Percentiles rank a stretch among this genome's conserved stretches.
Conservation (phyloP, 2,797 vertebrate species). For the Brotula barbata region DNA sequence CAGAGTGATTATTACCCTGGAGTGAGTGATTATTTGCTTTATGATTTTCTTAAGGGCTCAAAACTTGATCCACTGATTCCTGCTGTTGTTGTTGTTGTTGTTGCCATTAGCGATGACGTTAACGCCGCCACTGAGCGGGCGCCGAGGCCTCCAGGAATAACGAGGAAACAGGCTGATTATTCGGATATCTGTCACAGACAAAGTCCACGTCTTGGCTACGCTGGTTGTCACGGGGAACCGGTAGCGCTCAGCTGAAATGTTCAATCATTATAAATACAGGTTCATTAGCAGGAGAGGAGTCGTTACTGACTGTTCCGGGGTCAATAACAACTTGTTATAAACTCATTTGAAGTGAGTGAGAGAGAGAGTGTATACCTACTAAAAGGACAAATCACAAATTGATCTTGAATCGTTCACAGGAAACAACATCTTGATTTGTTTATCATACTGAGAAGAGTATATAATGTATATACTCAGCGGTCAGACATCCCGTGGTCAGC, state of each 20-base stretch:
- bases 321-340: constrained; percentile 4
- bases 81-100: too few species aligned
- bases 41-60: too few species aligned
- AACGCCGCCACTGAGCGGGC: too few species aligned
- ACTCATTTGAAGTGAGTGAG: not conserved
- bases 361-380: not conserved
- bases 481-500: constrained; percentile 13
- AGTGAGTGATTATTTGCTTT: too few species aligned
- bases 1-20: too few species aligned
- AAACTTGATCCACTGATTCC: too few species aligned
- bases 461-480: constrained; percentile 11
- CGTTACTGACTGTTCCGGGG: constrained; percentile 20
- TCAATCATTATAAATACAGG: constrained; percentile 32
- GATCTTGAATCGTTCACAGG: constrained; percentile 3
- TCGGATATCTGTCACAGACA: constrained; percentile 3
- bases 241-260: constrained; percentile 5
- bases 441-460: not conserved
- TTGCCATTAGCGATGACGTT: too few species aligned
- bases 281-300: constrained; percentile 39
- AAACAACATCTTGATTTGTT: constrained; percentile 9
- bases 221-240: constrained; percentile 7
- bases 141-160: not conserved
- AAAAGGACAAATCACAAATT: not conserved
- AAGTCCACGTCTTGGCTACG: constrained; percentile 23
- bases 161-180: not conserved